Conservation (phyloP, 2,113 vertebrate species). For the Alligator sinensis region DNA sequence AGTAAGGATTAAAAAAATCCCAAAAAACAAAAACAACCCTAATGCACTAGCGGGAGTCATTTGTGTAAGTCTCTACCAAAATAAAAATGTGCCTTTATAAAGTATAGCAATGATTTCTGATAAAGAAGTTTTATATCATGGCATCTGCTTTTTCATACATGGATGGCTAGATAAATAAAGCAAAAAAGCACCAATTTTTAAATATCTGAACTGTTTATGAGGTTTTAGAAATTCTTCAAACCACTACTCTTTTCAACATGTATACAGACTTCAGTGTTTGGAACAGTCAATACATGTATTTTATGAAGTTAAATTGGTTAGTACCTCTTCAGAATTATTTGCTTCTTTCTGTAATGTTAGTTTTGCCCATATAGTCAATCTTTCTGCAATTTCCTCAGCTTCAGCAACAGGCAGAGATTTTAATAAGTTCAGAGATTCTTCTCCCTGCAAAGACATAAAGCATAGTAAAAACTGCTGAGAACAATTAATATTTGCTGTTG, state of each 20-base stretch:
- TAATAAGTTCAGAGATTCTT: conserved; percentile 83
- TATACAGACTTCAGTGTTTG: background rate
- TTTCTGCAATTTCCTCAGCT: conserved; percentile 85
- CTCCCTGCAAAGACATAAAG: conserved; percentile 75
- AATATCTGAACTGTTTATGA: background rate
- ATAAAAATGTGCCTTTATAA: background rate
- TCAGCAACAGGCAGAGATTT: conserved; percentile 83
- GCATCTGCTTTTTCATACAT: background rate
- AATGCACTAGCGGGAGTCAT: background rate
- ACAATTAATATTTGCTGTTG: background rate
- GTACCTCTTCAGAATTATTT: conserved; percentile 82
- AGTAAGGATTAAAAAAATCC: background rate
- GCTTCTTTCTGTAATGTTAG: conserved; percentile 84
- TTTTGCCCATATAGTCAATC: conserved; percentile 85
- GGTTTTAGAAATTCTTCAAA: background rate
- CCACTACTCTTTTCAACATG: background rate
- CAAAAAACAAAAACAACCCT: too few relatives aligned
- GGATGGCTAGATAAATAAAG: background rate
- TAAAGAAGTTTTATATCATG: background rate
- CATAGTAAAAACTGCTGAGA: background rate
- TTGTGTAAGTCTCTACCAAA: background rate
- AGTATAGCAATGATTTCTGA: background rate
- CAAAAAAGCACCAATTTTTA: background rate
- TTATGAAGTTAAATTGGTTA: background rate
- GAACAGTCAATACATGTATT: background rate